These are phyloP conservation scores for Bufotes viridis DNA, from an alignment of 2,797 vertebrate species.

Conservation along the genomic window DNA sequence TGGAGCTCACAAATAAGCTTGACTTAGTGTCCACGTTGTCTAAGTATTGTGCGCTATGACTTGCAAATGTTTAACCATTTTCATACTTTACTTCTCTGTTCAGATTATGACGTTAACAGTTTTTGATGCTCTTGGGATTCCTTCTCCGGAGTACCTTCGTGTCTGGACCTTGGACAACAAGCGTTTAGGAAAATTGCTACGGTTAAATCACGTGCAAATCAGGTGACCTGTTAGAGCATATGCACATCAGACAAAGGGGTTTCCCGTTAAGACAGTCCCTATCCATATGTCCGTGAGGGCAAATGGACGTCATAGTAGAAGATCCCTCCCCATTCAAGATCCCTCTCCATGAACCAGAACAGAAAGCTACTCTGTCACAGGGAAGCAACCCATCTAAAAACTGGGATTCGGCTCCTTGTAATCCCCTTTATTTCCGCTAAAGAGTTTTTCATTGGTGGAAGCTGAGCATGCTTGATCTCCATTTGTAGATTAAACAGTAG, in stretches of 20 bases:
- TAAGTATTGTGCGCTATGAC: not conserved
- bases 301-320: too few relatives aligned
- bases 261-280: too few relatives aligned
- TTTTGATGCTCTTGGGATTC: slow-evolving; percentile 75
- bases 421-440: too few relatives aligned
- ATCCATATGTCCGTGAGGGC: too few relatives aligned
- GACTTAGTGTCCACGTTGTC: not conserved
- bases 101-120: slow-evolving; percentile 83
- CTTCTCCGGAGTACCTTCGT: slow-evolving; percentile 81
- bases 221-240: slow-evolving; percentile 69
- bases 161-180: slow-evolving; percentile 85
- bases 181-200: slow-evolving; percentile 77
- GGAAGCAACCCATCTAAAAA: too few relatives aligned
- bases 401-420: too few relatives aligned
- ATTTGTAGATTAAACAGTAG: not conserved
- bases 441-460: too few relatives aligned
- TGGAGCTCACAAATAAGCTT: not conserved
- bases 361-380: too few relatives aligned
- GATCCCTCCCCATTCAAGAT: too few relatives aligned
- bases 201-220: slow-evolving; percentile 77
- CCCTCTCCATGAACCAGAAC: too few relatives aligned
- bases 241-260: not conserved
- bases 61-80: not conserved
- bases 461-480: not conserved
- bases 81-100: slow-evolving; percentile 10